Conservation (phyloP, 1,140 invertebrate species). For the Drosophila melanica region DNA sequence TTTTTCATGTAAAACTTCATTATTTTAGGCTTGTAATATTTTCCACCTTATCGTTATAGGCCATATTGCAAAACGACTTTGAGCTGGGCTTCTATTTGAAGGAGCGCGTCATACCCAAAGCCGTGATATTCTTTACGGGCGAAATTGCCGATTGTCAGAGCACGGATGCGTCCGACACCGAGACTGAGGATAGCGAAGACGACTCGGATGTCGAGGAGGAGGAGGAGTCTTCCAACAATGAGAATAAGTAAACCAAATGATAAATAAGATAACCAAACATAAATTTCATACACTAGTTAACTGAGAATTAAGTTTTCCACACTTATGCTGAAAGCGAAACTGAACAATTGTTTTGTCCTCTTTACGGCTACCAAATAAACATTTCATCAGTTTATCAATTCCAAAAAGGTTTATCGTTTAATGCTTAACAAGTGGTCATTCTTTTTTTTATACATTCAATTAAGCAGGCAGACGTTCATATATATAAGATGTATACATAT, state of each 20-base stretch:
- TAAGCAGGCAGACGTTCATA: conserved; percentile 40
- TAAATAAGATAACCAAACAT: neutral
- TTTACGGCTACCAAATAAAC: conserved; percentile 58
- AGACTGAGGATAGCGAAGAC: conserved; percentile 89
- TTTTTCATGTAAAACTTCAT: neutral
- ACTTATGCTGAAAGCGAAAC: conserved; percentile 22
- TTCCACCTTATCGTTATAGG: conserved; percentile 30
- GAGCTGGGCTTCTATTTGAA: conserved; percentile 96
- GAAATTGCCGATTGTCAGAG: conserved; percentile 87
- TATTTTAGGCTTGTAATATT: neutral
- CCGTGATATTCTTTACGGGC: conserved; percentile 94
- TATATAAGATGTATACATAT: conserved; percentile 11
- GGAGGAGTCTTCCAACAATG: conserved; percentile 54
- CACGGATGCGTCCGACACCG: conserved; percentile 84
- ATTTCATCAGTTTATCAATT: conserved; percentile 31
- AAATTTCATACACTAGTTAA: neutral
- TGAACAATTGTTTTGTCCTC: conserved; percentile 49
- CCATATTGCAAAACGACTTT: conserved; percentile 89
- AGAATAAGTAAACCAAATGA: conserved; percentile 33
- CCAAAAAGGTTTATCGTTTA: conserved; percentile 50
- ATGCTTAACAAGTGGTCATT: conserved; percentile 61
- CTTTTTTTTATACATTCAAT: conserved; percentile 49
- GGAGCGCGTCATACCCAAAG: conserved; percentile 93
- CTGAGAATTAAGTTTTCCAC: conserved; percentile 1
- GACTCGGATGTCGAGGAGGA: conserved; percentile 80